Conservation (phyloP, 2,113 vertebrate species). For the Syngnathus floridae region DNA sequence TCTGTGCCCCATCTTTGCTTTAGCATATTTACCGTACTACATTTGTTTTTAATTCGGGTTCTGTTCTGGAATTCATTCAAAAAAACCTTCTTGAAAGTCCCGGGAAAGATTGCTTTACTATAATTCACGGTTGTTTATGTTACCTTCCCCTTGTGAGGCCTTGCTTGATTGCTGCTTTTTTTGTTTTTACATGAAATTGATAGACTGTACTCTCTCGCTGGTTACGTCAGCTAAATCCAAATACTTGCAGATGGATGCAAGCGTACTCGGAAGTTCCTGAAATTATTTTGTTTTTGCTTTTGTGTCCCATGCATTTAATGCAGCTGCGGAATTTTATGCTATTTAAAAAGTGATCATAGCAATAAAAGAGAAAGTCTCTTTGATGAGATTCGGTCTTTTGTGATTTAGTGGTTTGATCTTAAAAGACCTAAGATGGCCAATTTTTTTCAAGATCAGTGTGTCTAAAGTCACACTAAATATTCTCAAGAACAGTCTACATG, state of each 20-base stretch:
- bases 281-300: background rate
- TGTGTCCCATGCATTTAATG: too few species aligned
- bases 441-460: background rate
- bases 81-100: background rate
- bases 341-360: too few species aligned
- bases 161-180: constrained; percentile 25
- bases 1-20: constrained; percentile 6
- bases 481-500: background rate
- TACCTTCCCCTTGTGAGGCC: constrained; percentile 17
- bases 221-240: constrained; percentile 23
- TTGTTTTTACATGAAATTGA: constrained; percentile 1
- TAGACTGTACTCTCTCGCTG: background rate
- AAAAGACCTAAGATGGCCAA: too few species aligned
- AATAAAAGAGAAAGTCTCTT: too few species aligned
- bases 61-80: background rate
- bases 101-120: background rate
- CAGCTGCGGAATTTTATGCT: too few species aligned
- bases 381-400: too few species aligned
- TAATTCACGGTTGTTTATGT: constrained; percentile 24
- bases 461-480: background rate
- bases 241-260: constrained; percentile 3
- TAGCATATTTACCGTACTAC: constrained; percentile 8
- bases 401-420: too few species aligned
- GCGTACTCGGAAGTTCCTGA: background rate
- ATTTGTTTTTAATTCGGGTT: constrained; percentile 2